phyloP scores from a whole-genome alignment of 1,140 invertebrate species.

The Neomicropteryx cornuta region DNA sequence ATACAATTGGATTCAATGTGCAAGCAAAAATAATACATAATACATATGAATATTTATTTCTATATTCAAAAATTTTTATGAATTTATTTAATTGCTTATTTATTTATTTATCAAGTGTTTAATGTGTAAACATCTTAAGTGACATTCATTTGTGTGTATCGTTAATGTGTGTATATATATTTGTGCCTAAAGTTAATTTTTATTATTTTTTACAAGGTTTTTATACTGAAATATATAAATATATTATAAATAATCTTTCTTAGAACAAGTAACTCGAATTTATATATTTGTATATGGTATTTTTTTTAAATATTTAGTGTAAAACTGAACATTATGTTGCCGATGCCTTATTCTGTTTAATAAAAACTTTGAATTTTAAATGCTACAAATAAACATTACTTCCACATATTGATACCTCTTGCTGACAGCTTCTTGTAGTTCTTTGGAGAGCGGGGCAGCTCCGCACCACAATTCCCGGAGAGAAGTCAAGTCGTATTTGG shows the following conservation, averaged over 20 bases:
- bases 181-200: too few species aligned
- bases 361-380: neutral
- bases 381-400: neutral
- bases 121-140: too few species aligned
- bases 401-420: slow-evolving; percentile 32
- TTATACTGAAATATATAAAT: slow-evolving; percentile 1
- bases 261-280: neutral
- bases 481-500: slow-evolving; percentile 47
- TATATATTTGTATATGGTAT: neutral
- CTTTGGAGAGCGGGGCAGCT: slow-evolving; percentile 41
- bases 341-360: neutral
- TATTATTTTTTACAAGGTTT: too few species aligned
- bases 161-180: too few species aligned
- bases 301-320: neutral
- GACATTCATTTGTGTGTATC: too few species aligned
- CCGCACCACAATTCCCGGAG: slow-evolving; percentile 45
- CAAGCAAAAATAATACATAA: too few species aligned
- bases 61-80: too few species aligned
- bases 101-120: too few species aligned
- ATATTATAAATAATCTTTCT: neutral
- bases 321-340: neutral
- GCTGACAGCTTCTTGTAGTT: slow-evolving; percentile 30
- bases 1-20: too few species aligned
- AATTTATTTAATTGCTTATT: too few species aligned
- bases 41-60: too few species aligned